phyloP scores from a whole-genome alignment of 2,113 vertebrate species.

The Tragelaphus imberbis region DNA sequence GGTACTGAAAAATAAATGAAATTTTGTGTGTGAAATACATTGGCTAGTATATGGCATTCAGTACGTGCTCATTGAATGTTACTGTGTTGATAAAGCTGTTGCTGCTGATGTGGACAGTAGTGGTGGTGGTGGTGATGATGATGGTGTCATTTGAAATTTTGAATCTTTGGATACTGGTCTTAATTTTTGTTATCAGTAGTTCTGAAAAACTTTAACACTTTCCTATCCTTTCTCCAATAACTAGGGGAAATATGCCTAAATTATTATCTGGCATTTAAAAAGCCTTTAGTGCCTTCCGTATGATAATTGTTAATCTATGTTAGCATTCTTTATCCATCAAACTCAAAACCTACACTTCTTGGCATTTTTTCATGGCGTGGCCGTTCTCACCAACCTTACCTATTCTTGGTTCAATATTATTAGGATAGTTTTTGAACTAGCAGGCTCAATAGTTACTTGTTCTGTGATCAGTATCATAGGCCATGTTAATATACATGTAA shows the following conservation, averaged over 20 bases:
- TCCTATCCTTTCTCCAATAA: not conserved
- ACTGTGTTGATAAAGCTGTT: not conserved
- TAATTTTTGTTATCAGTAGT: not conserved
- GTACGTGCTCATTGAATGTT: not conserved
- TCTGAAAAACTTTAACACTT: not conserved
- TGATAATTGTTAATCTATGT: not conserved
- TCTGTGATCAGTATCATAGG: not conserved
- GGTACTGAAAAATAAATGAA: not conserved
- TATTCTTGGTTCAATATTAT: not conserved
- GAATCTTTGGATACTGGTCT: not conserved
- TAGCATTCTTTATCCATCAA: not conserved
- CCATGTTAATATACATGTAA: not conserved
- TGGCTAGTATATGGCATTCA: not conserved
- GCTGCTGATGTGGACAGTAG: rapidly evolving
- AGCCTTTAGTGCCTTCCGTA: not conserved
- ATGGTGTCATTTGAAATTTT: not conserved
- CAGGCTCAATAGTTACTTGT: not conserved
- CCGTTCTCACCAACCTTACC: not conserved
- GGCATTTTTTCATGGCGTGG: not conserved
- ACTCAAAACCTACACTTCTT: not conserved
- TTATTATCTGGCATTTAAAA: not conserved
- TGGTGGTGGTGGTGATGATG: not conserved
- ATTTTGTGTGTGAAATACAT: not conserved
- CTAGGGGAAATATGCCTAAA: not conserved
- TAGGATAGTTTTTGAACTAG: not conserved